phyloP scores from a whole-genome alignment of 2,888 invertebrate genomes.

The Pelosia muscerda region DNA sequence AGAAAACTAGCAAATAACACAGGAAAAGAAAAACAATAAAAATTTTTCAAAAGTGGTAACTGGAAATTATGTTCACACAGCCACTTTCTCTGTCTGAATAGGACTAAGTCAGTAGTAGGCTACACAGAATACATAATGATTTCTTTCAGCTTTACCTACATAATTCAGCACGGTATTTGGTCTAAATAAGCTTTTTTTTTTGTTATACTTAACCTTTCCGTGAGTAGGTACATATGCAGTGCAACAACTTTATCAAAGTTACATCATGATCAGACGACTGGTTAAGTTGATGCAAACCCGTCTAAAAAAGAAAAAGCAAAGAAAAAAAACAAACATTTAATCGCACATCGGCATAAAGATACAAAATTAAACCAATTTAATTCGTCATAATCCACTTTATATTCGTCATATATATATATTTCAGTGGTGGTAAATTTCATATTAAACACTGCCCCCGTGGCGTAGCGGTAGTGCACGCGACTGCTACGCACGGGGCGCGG shows the following conservation, averaged over 20 bases:
- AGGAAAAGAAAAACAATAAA: neutral
- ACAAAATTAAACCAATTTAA: neutral
- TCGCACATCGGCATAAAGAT: neutral
- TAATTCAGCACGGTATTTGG: neutral
- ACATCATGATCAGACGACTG: neutral
- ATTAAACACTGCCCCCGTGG: no score
- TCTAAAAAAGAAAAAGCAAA: neutral
- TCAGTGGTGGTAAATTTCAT: no score
- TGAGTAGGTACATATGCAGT: no score
- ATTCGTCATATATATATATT: no score
- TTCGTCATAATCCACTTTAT: no score
- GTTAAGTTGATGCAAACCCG: neutral
- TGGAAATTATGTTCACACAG: neutral
- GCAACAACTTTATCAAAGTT: neutral
- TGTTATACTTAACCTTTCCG: no score
- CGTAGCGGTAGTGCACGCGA: no score
- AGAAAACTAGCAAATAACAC: neutral
- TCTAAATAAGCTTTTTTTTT: no score
- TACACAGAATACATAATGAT: neutral
- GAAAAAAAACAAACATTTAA: neutral
- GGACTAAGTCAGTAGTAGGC: neutral
- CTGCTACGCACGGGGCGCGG: no score
- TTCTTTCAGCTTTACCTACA: neutral
- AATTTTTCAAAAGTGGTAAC: neutral
- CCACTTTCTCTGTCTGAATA: constrained; percentile 8